These are phyloP conservation scores for Odontophorus gujanensis DNA, from an alignment of 2,113 vertebrate genomes.

Conservation along the genomic window DNA sequence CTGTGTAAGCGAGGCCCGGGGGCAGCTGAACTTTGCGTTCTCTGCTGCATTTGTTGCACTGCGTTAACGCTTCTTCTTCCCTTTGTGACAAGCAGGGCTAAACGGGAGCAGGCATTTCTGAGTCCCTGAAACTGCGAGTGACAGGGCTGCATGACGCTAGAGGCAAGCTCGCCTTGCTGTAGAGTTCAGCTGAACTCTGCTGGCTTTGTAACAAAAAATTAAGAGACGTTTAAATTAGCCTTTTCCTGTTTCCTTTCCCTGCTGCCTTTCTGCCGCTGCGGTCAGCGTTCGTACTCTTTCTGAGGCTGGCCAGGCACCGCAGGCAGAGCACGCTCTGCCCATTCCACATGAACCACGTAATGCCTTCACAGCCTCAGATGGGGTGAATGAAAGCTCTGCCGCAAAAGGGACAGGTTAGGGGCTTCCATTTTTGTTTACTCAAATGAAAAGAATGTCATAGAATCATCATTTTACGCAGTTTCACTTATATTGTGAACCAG, in stretches of 20 bases:
- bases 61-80: slow-evolving; percentile 44
- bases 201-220: background rate
- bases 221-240: background rate
- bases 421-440: background rate
- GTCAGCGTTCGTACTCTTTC: slow-evolving; percentile 10
- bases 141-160: background rate
- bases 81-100: background rate
- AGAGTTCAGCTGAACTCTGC: background rate
- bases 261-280: background rate
- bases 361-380: background rate
- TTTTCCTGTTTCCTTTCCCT: background rate
- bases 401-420: background rate
- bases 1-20: slow-evolving; percentile 26
- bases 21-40: background rate
- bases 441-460: background rate
- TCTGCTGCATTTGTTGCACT: background rate
- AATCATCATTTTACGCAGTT: background rate
- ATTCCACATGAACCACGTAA: background rate
- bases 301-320: background rate
- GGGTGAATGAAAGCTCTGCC: background rate
- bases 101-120: background rate
- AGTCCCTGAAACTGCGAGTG: background rate
- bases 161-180: background rate
- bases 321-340: background rate
- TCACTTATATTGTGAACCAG: background rate